phyloP scores from a whole-genome alignment of 64 coral and sea anemone species.

The Montipora cactus region DNA sequence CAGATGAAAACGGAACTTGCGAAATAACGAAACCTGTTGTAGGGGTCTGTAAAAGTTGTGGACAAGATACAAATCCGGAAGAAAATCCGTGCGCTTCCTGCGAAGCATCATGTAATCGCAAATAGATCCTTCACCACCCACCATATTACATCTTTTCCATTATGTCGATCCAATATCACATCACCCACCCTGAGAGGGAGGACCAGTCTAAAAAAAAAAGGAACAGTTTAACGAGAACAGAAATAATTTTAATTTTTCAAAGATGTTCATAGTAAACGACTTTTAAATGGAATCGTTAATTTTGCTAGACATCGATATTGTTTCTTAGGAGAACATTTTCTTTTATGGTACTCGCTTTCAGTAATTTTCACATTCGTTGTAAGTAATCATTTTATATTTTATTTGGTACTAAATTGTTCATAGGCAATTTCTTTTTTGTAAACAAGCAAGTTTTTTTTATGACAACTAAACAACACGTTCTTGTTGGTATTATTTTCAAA shows the following conservation, averaged over 20 bases:
- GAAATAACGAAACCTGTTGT: background rate
- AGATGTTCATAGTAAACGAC: background rate
- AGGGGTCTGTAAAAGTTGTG: slow-evolving; percentile 44
- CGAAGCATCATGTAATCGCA: background rate
- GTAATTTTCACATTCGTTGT: background rate
- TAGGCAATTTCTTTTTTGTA: too few species aligned
- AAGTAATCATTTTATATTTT: too few species aligned
- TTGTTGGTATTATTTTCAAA: too few species aligned
- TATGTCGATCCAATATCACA: background rate
- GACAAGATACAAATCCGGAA: slow-evolving; percentile 4
- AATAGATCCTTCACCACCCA: background rate
- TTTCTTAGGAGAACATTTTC: background rate
- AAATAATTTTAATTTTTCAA: background rate
- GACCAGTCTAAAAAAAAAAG: background rate
- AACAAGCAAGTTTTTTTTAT: too few species aligned
- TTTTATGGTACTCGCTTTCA: slow-evolving; percentile 6
- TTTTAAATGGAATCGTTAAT: background rate
- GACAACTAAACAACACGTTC: too few species aligned
- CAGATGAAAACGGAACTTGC: background rate
- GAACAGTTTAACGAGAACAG: background rate
- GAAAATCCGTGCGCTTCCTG: slow-evolving; percentile 16
- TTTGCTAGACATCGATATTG: background rate
- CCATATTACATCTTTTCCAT: too few species aligned
- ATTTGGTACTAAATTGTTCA: too few species aligned
- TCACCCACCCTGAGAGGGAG: background rate